Percentiles rank a stretch among this genome's conserved stretches.
Conservation (phyloP, 1,140 invertebrate species). For the Euura lappo region DNA sequence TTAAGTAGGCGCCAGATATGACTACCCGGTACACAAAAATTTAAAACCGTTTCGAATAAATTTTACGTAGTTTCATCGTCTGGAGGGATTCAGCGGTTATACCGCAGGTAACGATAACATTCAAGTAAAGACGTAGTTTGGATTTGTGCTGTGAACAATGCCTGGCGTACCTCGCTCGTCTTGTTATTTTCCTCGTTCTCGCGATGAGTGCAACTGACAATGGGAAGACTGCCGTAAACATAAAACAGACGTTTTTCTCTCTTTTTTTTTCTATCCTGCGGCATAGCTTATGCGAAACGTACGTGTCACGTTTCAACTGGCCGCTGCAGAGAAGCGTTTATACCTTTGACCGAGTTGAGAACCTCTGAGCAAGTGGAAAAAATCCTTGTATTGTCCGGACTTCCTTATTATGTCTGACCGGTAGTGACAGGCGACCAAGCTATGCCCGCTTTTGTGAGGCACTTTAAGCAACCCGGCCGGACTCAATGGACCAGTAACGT, state of each 20-base stretch:
- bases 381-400: slow-evolving; percentile 15
- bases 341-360: neutral
- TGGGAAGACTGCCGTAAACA: neutral
- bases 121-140: too few relatives aligned
- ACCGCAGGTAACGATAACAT: too few relatives aligned
- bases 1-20: neutral
- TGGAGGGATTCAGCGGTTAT: too few relatives aligned
- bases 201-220: neutral
- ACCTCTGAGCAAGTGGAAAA: slow-evolving; percentile 11
- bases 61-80: too few relatives aligned
- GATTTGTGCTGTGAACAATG: neutral
- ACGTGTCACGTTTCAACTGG: too few relatives aligned
- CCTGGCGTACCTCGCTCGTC: neutral
- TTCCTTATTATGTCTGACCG: slow-evolving; percentile 15
- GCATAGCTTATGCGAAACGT: too few relatives aligned
- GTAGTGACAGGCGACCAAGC: slow-evolving; percentile 12
- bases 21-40: neutral
- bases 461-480: slow-evolving; percentile 9
- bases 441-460: slow-evolving; percentile 8
- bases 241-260: neutral
- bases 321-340: neutral
- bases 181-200: neutral
- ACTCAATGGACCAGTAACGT: slow-evolving; percentile 11
- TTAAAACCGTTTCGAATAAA: too few relatives aligned
- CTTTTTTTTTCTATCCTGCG: neutral